Percentiles rank a stretch among this genome's conserved stretches.
These are phyloP conservation scores for Vidua macroura DNA, from an alignment of 2,113 vertebrate genomes.

Conservation along the genomic window DNA sequence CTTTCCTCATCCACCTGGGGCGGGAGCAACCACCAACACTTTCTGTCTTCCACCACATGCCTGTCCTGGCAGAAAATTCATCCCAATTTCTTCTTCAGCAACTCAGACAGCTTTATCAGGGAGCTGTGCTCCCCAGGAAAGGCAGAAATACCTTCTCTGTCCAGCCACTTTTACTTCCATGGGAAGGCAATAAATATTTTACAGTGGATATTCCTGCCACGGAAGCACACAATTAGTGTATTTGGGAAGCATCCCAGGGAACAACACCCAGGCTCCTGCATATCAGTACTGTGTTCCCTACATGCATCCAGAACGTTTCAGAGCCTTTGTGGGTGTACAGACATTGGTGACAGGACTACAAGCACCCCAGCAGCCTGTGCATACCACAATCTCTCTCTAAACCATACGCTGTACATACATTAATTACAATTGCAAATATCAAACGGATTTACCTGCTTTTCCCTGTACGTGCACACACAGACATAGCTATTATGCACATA, in stretches of 20 bases:
- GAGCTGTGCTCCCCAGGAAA: not conserved
- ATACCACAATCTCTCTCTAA: not conserved
- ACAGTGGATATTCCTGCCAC: not conserved
- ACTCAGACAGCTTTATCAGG: not conserved
- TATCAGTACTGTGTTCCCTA: not conserved
- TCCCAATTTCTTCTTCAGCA: constrained; percentile 42
- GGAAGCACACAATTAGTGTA: not conserved
- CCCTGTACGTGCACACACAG: not conserved
- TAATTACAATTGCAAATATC: not conserved
- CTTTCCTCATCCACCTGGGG: not conserved
- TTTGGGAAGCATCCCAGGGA: not conserved
- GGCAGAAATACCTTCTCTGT: not conserved
- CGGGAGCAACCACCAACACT: not conserved
- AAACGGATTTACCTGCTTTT: not conserved
- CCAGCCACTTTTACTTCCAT: not conserved
- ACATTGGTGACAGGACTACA: not conserved
- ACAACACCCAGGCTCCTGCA: not conserved
- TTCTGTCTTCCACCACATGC: constrained; percentile 11
- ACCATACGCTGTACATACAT: not conserved
- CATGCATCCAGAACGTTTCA: accelerated
- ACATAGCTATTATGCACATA: accelerated
- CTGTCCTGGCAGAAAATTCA: constrained; percentile 48
- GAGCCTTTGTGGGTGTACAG: not conserved
- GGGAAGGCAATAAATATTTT: not conserved
- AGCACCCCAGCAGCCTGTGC: not conserved